phyloP scores from a whole-genome alignment of 2,113 vertebrate species.

The Hyperopisus bebe region DNA sequence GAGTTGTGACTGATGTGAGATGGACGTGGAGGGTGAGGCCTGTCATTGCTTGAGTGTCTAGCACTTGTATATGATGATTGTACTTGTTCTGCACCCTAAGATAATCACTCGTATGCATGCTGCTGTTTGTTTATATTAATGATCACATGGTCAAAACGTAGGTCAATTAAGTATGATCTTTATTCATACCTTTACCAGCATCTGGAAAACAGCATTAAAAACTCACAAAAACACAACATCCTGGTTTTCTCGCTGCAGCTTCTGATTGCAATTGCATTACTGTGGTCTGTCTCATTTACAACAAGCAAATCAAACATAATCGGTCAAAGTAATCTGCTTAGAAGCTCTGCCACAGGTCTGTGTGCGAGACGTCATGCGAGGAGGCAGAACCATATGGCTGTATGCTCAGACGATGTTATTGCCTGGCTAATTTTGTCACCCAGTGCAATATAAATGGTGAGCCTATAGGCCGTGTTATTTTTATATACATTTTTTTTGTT shows the following conservation, averaged over 20 bases:
- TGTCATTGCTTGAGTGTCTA: neutral
- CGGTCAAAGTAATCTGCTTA: neutral
- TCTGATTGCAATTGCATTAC: neutral
- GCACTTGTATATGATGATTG: neutral
- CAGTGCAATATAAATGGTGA: neutral
- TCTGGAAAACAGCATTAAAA: neutral
- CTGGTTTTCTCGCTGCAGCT: neutral
- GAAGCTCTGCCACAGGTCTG: neutral
- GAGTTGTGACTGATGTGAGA: neutral
- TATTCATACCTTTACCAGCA: neutral
- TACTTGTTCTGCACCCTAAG: neutral
- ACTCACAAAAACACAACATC: neutral
- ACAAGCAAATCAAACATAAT: neutral
- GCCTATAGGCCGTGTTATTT: neutral
- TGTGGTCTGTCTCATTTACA: neutral
- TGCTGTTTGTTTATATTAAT: neutral
- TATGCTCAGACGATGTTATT: neutral
- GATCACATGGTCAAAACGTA: neutral
- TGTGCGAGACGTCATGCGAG: neutral
- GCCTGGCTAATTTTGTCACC: neutral
- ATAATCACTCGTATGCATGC: neutral
- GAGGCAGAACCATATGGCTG: neutral
- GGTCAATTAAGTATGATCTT: neutral
- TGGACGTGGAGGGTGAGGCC: neutral
- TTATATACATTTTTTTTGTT: neutral